These are phyloP conservation scores for Pseudomyrmex concolor DNA, from an alignment of 1,140 invertebrate genomes.

Conservation along the genomic window DNA sequence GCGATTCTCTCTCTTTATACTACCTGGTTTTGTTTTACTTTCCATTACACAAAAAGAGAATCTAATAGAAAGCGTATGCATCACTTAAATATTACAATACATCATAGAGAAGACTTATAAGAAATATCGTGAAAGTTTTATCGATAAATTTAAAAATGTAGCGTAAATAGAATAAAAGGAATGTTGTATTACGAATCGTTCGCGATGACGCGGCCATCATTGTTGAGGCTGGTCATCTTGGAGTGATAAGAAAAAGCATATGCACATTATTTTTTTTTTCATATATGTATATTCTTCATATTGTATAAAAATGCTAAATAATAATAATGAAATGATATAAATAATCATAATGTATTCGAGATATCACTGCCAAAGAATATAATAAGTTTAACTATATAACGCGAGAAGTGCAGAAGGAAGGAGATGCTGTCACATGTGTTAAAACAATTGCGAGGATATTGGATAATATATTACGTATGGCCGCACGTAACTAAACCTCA, in stretches of 20 bases:
- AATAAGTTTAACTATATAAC: slow-evolving; percentile 10
- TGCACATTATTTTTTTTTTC: background rate
- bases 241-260: background rate
- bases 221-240: slow-evolving; percentile 54
- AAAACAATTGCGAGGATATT: background rate
- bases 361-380: slow-evolving; percentile 68
- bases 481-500: slow-evolving; percentile 39
- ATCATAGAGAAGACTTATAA: background rate
- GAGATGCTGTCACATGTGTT: background rate
- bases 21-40: background rate
- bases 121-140: slow-evolving; percentile 64
- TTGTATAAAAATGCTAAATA: slow-evolving; percentile 2
- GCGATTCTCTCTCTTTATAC: background rate
- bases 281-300: slow-evolving; percentile 4
- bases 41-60: slow-evolving; percentile 32
- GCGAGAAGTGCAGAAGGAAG: background rate
- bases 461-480: background rate
- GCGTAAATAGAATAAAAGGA: slow-evolving; percentile 25
- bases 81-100: slow-evolving; percentile 37
- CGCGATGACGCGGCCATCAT: slow-evolving; percentile 65
- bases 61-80: slow-evolving; percentile 32
- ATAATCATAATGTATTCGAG: slow-evolving; percentile 32
- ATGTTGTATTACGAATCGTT: slow-evolving; percentile 55
- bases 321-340: slow-evolving; percentile 5
- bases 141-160: slow-evolving; percentile 52